Percentiles rank a stretch among this genome's conserved stretches.
Evolutionary conservation across 2,888 invertebrate species (phyloP).

Genomic region (Anodontia alba): DNA sequence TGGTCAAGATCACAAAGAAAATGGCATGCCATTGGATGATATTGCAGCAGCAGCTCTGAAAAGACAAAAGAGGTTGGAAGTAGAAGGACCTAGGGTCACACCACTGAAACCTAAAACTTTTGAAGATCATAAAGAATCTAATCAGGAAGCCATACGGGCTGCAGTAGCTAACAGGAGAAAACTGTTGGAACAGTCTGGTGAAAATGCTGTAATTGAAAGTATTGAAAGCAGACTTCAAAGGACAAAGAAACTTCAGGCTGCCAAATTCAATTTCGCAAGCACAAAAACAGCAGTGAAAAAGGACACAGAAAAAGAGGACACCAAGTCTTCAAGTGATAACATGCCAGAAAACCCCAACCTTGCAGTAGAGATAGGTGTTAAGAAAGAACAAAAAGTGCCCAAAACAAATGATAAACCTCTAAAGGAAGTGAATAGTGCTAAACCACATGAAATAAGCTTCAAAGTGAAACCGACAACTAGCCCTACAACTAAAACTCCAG

Average conservation of each 20-base stretch:
- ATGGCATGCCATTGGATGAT: too few species aligned
- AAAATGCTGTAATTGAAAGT: slow-evolving; percentile 73
- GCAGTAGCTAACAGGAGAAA: slow-evolving; percentile 81
- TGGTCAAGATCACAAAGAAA: slow-evolving; percentile 40
- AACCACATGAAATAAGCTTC: slow-evolving; percentile 44
- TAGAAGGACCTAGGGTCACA: slow-evolving; percentile 68
- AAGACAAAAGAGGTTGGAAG: slow-evolving; percentile 75
- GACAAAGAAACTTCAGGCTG: slow-evolving; percentile 80
- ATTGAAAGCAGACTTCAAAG: slow-evolving; percentile 80
- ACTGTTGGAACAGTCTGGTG: slow-evolving; percentile 72
- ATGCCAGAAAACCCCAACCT: not conserved
- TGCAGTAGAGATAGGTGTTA: not conserved
- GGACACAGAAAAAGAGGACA: slow-evolving; percentile 29
- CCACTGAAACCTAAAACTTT: slow-evolving; percentile 47
- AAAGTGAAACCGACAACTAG: slow-evolving; percentile 44
- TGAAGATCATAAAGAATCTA: slow-evolving; percentile 45
- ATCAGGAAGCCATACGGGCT: slow-evolving; percentile 80
- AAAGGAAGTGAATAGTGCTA: slow-evolving; percentile 25
- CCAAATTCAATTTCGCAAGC: slow-evolving; percentile 71
- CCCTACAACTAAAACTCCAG: slow-evolving; percentile 26
- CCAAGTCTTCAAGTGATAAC: slow-evolving; percentile 12
- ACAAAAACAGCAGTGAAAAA: slow-evolving; percentile 37
- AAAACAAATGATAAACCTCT: not conserved
- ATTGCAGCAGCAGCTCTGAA: slow-evolving; percentile 80
- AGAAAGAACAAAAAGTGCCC: not conserved